These are phyloP conservation scores for Agrilus mali DNA, from an alignment of 2,888 invertebrate species.

Conservation along the genomic window DNA sequence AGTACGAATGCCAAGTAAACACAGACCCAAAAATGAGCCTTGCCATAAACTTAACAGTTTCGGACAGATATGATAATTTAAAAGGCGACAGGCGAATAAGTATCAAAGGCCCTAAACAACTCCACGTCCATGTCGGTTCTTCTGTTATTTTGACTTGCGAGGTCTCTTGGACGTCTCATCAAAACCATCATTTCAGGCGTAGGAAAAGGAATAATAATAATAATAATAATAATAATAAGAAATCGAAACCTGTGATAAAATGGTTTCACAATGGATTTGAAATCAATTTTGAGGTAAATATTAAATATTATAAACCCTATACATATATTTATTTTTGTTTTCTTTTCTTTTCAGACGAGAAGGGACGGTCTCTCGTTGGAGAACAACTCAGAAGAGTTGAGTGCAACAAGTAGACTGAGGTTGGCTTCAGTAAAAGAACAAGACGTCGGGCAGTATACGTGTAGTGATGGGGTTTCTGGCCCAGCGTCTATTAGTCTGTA, in stretches of 20 bases:
- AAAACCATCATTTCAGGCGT: too few species aligned
- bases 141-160: conserved; percentile 44
- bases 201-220: too few species aligned
- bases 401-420: conserved; percentile 46
- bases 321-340: neutral
- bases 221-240: too few species aligned
- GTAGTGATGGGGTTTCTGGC: conserved; percentile 46
- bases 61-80: conserved; percentile 23
- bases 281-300: conserved; percentile 40
- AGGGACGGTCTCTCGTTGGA: conserved; percentile 50
- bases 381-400: conserved; percentile 46
- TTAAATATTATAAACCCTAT: neutral
- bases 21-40: conserved; percentile 63
- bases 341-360: conserved; percentile 28
- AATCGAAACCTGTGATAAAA: conserved; percentile 29
- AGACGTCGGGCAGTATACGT: conserved; percentile 51
- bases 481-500: conserved; percentile 46
- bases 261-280: conserved; percentile 45
- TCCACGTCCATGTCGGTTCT: conserved; percentile 40
- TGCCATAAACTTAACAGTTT: conserved; percentile 49
- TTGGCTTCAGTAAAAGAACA: conserved; percentile 42
- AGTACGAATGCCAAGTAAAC: conserved; percentile 65
- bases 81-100: conserved; percentile 25
- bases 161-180: conserved; percentile 30
- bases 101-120: conserved; percentile 43